These are phyloP conservation scores for Pecten maximus DNA, from an alignment of 2,888 invertebrate species.

Conservation along the genomic window DNA sequence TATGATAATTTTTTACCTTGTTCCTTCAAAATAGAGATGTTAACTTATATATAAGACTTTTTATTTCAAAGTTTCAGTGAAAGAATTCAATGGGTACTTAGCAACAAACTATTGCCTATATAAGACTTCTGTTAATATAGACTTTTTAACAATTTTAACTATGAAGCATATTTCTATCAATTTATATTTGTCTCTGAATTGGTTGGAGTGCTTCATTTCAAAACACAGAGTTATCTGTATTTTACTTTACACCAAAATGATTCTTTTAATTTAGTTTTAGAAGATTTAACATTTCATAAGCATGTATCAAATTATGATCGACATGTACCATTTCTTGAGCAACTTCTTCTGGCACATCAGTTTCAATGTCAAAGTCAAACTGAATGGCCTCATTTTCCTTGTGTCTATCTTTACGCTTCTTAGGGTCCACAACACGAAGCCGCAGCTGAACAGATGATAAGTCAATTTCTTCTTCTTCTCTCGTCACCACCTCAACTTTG, in stretches of 20 bases:
- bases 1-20: background rate
- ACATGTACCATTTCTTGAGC: conserved; percentile 92
- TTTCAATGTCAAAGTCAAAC: conserved; percentile 96
- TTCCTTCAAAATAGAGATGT: background rate
- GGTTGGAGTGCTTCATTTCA: no score
- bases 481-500: conserved; percentile 89
- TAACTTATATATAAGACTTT: no score
- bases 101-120: no score
- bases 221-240: background rate
- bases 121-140: no score
- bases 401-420: conserved; percentile 97
- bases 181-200: no score
- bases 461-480: conserved; percentile 82
- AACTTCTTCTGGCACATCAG: conserved; percentile 96
- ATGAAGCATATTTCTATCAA: background rate
- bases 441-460: conserved; percentile 89
- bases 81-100: no score
- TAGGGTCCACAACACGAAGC: conserved; percentile 96
- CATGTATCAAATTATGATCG: no score
- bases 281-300: background rate
- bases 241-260: background rate
- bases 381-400: conserved; percentile 99
- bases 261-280: no score
- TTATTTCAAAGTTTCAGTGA: no score
- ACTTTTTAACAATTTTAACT: background rate